Conservation (phyloP, 2,888 invertebrate species). For the Eilema depressum region DNA sequence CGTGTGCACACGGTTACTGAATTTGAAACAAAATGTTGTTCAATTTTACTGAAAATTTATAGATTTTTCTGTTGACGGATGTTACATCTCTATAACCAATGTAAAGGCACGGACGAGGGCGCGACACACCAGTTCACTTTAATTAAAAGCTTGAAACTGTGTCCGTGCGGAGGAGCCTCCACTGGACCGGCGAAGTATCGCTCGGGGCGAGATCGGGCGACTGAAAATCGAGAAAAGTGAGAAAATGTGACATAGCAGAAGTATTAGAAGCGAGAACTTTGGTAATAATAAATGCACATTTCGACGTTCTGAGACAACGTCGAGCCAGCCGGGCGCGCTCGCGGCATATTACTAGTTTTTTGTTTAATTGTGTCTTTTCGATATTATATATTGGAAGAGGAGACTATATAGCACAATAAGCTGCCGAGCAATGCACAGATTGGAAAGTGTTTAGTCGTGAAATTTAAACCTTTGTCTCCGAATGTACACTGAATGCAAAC, state of each 20-base stretch:
- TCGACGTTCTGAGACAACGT: background rate
- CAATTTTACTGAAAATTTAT: background rate
- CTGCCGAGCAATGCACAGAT: background rate
- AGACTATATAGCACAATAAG: background rate
- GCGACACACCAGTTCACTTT: slow-evolving; percentile 3
- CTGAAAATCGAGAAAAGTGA: background rate
- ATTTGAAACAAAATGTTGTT: too few relatives aligned
- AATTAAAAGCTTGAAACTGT: slow-evolving; percentile 36
- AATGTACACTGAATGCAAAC: background rate
- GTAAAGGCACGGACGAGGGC: background rate
- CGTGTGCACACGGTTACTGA: background rate
- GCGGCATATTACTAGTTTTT: background rate
- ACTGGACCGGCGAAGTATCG: background rate
- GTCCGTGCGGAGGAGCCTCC: background rate
- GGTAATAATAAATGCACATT: slow-evolving; percentile 8
- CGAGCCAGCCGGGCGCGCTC: too few relatives aligned
- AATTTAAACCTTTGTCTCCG: background rate
- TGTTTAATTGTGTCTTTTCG: background rate
- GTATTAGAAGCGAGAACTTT: background rate
- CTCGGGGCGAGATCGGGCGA: background rate
- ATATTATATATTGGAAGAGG: background rate
- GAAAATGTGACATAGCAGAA: background rate
- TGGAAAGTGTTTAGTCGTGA: background rate
- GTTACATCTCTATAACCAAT: background rate
- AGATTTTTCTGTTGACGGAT: background rate